Percentiles rank a stretch among this genome's conserved stretches.
Conservation (phyloP, 2,888 invertebrate species). For the Lottia gigantea region DNA sequence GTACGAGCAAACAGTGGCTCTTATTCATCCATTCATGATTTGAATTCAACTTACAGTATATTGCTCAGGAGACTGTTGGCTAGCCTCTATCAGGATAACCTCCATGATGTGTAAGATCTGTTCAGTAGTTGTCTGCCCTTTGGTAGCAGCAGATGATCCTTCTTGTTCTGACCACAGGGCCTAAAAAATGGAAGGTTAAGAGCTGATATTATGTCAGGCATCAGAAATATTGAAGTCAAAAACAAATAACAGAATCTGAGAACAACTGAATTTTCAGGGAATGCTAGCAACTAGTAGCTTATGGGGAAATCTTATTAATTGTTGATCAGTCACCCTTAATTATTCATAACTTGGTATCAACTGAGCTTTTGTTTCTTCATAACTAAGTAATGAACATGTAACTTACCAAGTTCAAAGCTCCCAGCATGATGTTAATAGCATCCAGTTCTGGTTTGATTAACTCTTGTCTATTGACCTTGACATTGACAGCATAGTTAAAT, state of each 20-base stretch:
- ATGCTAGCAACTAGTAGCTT: too few relatives aligned
- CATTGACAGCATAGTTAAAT: slow-evolving; percentile 88
- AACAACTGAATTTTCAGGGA: too few relatives aligned
- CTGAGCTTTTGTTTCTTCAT: too few relatives aligned
- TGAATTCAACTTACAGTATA: slow-evolving; percentile 72
- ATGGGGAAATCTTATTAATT: too few relatives aligned
- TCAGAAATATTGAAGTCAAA: too few relatives aligned
- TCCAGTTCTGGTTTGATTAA: slow-evolving; percentile 84
- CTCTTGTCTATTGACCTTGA: slow-evolving; percentile 85
- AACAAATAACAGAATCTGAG: too few relatives aligned
- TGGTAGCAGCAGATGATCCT: slow-evolving; percentile 52
- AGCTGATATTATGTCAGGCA: too few relatives aligned
- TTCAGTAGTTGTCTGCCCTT: slow-evolving; percentile 79
- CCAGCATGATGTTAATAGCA: slow-evolving; percentile 69
- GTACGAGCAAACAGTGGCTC: too few relatives aligned
- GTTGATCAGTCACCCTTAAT: too few relatives aligned
- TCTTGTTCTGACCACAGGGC: slow-evolving; percentile 66
- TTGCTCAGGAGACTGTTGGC: slow-evolving; percentile 83
- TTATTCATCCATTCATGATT: not conserved
- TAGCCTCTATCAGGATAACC: slow-evolving; percentile 90
- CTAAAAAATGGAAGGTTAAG: slow-evolving; percentile 35
- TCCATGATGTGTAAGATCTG: slow-evolving; percentile 95
- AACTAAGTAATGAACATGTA: too few relatives aligned
- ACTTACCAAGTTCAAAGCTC: slow-evolving; percentile 79
- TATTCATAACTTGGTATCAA: too few relatives aligned